Evolutionary conservation across 2,888 invertebrate species (phyloP).

Genomic region (Ochropleura leucogaster): DNA sequence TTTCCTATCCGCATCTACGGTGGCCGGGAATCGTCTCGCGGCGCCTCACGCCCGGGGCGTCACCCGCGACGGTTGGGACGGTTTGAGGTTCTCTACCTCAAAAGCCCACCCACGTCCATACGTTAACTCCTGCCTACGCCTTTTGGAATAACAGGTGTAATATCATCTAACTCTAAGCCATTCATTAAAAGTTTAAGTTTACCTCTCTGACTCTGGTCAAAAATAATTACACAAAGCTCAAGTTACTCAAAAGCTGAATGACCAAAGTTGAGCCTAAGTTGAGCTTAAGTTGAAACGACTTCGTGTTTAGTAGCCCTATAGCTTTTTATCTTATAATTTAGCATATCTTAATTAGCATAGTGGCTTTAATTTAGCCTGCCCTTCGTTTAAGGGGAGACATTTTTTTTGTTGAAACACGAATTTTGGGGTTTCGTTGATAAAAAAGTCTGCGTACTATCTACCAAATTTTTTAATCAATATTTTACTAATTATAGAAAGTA

Average conservation of each 20-base stretch:
- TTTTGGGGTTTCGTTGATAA: slow-evolving; percentile 3
- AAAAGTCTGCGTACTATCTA: neutral
- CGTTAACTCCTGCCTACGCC: too few species aligned
- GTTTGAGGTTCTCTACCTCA: too few species aligned
- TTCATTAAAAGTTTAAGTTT: slow-evolving; percentile 25
- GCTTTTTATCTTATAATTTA: slow-evolving; percentile 38
- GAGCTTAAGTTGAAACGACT: slow-evolving; percentile 30
- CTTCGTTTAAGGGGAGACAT: slow-evolving; percentile 3
- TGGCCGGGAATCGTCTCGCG: too few species aligned
- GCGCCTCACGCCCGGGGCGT: too few species aligned
- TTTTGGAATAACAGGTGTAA: too few species aligned
- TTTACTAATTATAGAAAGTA: neutral
- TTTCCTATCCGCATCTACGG: too few species aligned
- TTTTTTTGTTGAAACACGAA: neutral
- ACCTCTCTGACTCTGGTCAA: slow-evolving; percentile 1
- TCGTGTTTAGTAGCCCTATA: slow-evolving; percentile 24
- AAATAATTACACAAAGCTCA: slow-evolving; percentile 24
- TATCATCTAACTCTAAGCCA: neutral
- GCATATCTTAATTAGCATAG: slow-evolving; percentile 37
- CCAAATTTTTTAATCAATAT: neutral
- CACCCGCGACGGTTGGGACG: too few species aligned
- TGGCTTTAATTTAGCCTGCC: slow-evolving; percentile 12
- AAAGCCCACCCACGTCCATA: too few species aligned
- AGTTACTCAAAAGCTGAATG: slow-evolving; percentile 22
- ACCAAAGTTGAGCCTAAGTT: slow-evolving; percentile 36